Conservation (phyloP, 2,888 invertebrate genomes). For the Drosophila borealis region DNA sequence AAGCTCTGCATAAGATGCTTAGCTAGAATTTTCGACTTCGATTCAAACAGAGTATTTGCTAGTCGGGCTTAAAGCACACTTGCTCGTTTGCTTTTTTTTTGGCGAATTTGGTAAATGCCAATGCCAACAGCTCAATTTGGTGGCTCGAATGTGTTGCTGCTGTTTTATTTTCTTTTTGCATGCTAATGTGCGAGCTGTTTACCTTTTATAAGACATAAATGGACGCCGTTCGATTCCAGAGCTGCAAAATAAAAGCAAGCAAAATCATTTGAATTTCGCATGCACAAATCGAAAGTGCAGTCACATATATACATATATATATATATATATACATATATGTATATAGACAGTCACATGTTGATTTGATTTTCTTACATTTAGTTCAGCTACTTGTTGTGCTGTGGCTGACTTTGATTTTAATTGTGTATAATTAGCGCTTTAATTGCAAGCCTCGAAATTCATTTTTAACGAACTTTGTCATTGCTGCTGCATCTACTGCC, state of each 20-base stretch:
- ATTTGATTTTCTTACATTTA: constrained; percentile 42
- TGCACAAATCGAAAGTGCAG: constrained; percentile 51
- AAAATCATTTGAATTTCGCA: constrained; percentile 22
- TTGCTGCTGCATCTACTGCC: constrained; percentile 19
- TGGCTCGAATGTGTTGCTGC: constrained; percentile 10
- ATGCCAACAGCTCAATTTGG: constrained; percentile 57
- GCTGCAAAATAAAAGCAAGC: constrained; percentile 25
- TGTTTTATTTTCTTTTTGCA: constrained; percentile 21
- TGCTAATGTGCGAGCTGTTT: constrained; percentile 64
- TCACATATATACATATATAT: constrained; percentile 7
- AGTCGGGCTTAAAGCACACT: neutral
- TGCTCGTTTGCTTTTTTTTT: constrained; percentile 1
- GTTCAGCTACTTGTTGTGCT: constrained; percentile 41
- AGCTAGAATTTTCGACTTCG: too few relatives aligned
- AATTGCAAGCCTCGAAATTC: constrained; percentile 68
- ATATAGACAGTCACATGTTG: constrained; percentile 37
- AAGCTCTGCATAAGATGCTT: too few relatives aligned
- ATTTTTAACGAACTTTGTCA: constrained; percentile 72
- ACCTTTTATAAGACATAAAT: constrained; percentile 76
- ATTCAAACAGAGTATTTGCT: too few relatives aligned
- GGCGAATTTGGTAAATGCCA: constrained; percentile 48
- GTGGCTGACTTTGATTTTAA: constrained; percentile 69
- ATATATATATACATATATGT: constrained; percentile 10
- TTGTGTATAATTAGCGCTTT: constrained; percentile 72
- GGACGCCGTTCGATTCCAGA: constrained; percentile 42